These are phyloP conservation scores for Zoanthus sociatus DNA, from an alignment of 92 coral and sea anemone species.

Conservation along the genomic window DNA sequence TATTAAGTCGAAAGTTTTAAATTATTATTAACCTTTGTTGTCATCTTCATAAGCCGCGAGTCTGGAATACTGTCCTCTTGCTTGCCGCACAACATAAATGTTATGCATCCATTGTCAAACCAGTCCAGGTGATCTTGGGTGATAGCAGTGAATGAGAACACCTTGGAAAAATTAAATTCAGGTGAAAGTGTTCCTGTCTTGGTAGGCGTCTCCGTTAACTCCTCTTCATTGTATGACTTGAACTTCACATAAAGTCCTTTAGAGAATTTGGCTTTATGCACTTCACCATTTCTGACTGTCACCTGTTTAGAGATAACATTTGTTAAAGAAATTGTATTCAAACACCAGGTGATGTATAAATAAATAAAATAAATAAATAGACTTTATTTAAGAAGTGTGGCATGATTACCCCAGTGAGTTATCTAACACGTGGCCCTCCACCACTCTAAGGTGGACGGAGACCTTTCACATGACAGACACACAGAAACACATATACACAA, in stretches of 20 bases:
- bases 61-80: constrained; percentile 93
- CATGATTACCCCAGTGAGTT: too few species aligned
- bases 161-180: constrained; percentile 85
- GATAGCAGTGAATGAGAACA: constrained; percentile 76
- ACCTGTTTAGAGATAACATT: constrained; percentile 62
- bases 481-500: too few species aligned
- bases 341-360: too few species aligned
- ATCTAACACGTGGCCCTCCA: too few species aligned
- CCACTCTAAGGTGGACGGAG: too few species aligned
- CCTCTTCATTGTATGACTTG: constrained; percentile 75
- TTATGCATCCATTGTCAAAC: constrained; percentile 95
- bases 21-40: constrained; percentile 80
- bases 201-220: constrained; percentile 75
- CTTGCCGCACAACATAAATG: constrained; percentile 85
- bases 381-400: too few species aligned
- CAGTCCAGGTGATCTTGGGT: constrained; percentile 89
- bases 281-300: constrained; percentile 85
- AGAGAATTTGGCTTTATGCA: constrained; percentile 85
- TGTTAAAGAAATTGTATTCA: background rate
- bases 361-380: too few species aligned
- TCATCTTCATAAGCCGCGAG: constrained; percentile 87
- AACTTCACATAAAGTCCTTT: constrained; percentile 93
- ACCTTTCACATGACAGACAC: too few species aligned
- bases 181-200: constrained; percentile 82
- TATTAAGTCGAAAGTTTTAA: background rate